Evolutionary conservation across 2,888 invertebrate genomes (phyloP).

Genomic region (Oasisia sp.): DNA sequence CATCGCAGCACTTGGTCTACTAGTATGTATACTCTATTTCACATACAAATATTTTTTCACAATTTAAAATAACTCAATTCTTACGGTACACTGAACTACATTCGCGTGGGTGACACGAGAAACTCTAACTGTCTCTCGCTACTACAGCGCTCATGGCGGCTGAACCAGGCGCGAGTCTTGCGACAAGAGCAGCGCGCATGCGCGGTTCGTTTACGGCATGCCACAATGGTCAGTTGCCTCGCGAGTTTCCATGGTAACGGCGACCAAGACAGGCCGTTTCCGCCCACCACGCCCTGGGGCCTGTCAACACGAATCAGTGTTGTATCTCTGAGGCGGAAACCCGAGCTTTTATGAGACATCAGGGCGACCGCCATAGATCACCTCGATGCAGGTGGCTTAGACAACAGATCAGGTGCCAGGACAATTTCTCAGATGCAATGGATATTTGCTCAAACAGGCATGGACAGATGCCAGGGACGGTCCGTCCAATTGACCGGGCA

Average conservation of each 20-base stretch:
- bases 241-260: neutral
- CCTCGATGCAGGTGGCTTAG: no score
- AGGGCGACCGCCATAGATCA: neutral
- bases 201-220: neutral
- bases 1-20: no score
- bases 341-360: neutral
- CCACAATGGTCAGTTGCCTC: neutral
- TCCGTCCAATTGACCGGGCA: neutral
- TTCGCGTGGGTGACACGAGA: no score
- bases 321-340: neutral
- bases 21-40: no score
- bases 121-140: no score
- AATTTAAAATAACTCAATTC: no score
- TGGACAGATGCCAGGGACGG: neutral
- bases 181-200: neutral
- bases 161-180: neutral
- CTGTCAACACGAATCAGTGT: neutral
- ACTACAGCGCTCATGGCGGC: neutral
- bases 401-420: no score
- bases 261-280: neutral
- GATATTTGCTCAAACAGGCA: no score
- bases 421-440: no score
- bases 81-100: no score
- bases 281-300: neutral
- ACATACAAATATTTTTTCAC: no score